A percentile compares a stretch with the other conserved stretches of the same genome.
phyloP scores from a whole-genome alignment of 2,888 invertebrate genomes.

The Artemia sinica region DNA sequence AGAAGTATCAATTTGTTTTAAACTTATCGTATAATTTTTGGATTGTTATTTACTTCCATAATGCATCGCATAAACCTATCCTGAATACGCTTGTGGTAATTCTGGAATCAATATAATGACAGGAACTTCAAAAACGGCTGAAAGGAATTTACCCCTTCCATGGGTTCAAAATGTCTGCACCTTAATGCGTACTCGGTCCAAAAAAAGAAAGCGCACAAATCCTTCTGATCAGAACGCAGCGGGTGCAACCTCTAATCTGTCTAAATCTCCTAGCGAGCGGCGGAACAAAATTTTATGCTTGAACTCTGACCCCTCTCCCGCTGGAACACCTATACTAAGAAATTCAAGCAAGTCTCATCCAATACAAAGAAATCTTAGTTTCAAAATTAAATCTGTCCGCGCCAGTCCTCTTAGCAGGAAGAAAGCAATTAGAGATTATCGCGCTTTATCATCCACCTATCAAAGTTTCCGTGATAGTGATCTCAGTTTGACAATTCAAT shows the following conservation, averaged over 20 bases:
- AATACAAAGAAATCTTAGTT: not conserved
- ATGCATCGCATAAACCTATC: no score
- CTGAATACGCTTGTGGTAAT: no score
- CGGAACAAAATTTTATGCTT: constrained; percentile 1
- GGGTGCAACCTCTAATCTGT: not conserved
- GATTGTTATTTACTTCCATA: no score
- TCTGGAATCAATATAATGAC: no score
- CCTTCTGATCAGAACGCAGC: not conserved
- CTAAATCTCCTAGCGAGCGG: not conserved
- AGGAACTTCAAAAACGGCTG: no score
- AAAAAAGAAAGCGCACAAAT: no score
- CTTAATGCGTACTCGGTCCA: no score
- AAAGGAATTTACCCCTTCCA: no score
- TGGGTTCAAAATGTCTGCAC: no score
- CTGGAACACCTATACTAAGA: constrained; percentile 13
- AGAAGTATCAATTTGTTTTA: no score
- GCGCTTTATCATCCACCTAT: constrained; percentile 22
- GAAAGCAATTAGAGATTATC: constrained; percentile 10
- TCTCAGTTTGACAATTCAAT: constrained; percentile 17
- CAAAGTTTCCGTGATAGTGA: constrained; percentile 23
- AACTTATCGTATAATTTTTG: no score
- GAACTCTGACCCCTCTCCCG: constrained; percentile 1
- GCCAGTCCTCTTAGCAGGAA: constrained; percentile 3
- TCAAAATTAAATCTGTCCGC: constrained; percentile 3
- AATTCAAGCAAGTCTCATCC: not conserved